Base-by-base conservation (phyloP, 2,797 vertebrate species). In the Epinephelus awoara region DNA sequence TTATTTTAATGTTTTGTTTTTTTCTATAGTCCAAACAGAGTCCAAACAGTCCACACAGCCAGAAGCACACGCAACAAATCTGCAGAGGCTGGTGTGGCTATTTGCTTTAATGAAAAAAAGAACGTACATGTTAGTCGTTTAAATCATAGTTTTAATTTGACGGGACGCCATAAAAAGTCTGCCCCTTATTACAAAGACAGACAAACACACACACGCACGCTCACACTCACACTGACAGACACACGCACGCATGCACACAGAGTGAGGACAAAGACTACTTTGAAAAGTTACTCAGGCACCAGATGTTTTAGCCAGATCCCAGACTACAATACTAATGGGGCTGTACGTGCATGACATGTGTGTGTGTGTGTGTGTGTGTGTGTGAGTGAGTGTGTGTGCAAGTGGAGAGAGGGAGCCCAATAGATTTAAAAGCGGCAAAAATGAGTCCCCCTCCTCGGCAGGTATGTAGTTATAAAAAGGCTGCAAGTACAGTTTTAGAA, bases 241-340 rank as follows among this genome's bases (percentile, higher is more conserved):
- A 68, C 74, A 88, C 49, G n/a, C 72, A 72, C 58, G 72, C 79
- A 64, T 67, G 79, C 77, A 80, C 86, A 74, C 75, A 66, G 29
- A 79, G 80, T 74, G 75, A 91, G 88, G 92, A 94, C 93, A 92
- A 93, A 94, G 93, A 92, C 90, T 72, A 94, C 91, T 91, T 94
- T 93, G 92, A 94, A 93, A 92, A 89, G 87, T 91, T 91, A 77
- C 87, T 90, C 85, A 84, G 90, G 87, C 86, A 85, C 93, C 93
- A 94, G 93, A 94, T 94, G 93, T 94, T 93, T 89, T 77, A 90
- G 85, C 89, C 89, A 89, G 85, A 92, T 85, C 87, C 88, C 90
- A 90, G 91, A 93, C 93, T 90, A 89, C 91, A 89, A 90, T 85
- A 87, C 89, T 91, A 92, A 92, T 90, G 87, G 91, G 84, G 69